Percentiles rank a stretch among this genome's conserved stretches.
Conservation (phyloP, 1,140 invertebrate species). For the Teleogryllus occipitalis region DNA sequence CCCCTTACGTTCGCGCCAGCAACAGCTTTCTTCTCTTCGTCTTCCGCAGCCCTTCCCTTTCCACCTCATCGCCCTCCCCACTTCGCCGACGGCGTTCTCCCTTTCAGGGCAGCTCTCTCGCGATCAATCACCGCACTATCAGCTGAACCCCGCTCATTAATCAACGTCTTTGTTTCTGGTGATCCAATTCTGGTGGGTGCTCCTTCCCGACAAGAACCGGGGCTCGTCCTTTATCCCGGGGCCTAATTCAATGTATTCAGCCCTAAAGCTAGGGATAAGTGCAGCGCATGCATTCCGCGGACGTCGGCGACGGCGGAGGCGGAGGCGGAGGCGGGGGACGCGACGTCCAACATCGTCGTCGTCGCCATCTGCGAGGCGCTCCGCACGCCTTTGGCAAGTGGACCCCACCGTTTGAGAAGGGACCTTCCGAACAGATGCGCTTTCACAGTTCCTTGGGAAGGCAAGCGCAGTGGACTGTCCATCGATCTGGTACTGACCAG, state of each 20-base stretch:
- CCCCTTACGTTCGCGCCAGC: not conserved
- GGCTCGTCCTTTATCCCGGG: not conserved
- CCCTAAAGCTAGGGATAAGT: not conserved
- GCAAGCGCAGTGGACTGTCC: no score
- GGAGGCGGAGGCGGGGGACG: no score
- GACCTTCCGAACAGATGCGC: no score
- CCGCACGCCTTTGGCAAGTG: no score
- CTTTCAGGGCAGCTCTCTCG: not conserved
- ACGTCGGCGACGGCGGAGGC: not conserved
- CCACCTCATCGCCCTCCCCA: not conserved
- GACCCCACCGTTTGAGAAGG: no score
- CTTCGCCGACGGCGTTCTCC: not conserved
- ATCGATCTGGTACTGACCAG: no score
- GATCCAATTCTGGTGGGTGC: constrained; percentile 11
- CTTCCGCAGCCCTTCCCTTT: not conserved
- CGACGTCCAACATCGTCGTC: no score
- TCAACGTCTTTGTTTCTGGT: constrained; percentile 18
- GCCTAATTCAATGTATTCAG: constrained; percentile 4
- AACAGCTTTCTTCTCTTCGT: not conserved
- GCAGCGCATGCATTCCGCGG: not conserved
- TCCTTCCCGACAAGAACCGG: not conserved
- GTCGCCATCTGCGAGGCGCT: no score
- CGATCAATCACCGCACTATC: constrained; percentile 15
- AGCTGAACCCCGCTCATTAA: constrained; percentile 13
- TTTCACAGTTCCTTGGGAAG: no score